A percentile compares a stretch with the other conserved stretches of the same genome.
phyloP scores from a whole-genome alignment of 2,797 vertebrate genomes.

The Poecilia picta region DNA sequence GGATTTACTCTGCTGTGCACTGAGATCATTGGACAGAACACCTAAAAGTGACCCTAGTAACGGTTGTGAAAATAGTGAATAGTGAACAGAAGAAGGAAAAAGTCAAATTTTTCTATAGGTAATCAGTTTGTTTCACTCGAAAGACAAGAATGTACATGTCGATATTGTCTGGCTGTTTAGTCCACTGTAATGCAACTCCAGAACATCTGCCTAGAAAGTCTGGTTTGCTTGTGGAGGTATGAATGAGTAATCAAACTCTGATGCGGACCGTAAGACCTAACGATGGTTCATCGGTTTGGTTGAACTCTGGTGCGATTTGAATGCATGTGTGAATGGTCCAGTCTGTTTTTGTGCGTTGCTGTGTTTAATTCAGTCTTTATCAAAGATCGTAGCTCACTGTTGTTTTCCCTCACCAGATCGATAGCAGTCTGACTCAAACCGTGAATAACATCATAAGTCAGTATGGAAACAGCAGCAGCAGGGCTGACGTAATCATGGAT shows the following conservation, averaged over 20 bases:
- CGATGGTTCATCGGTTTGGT: too few species aligned
- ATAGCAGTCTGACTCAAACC: not conserved
- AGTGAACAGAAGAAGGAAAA: not conserved
- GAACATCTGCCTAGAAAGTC: too few species aligned
- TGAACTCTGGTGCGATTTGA: too few species aligned
- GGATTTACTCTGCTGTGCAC: not conserved
- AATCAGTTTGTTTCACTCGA: not conserved
- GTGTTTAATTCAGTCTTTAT: not conserved
- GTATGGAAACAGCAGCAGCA: slow-evolving; percentile 27
- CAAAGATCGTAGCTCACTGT: not conserved
- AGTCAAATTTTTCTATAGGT: not conserved
- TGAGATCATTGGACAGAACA: not conserved
- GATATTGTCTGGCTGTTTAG: too few species aligned
- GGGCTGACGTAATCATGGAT: slow-evolving; percentile 61
- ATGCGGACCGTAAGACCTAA: too few species aligned
- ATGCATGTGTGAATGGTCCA: too few species aligned
- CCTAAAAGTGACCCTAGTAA: not conserved
- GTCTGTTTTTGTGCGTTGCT: not conserved
- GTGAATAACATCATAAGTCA: slow-evolving; percentile 41
- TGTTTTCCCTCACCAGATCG: slow-evolving; percentile 17
- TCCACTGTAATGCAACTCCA: too few species aligned
- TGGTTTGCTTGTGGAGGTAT: too few species aligned
- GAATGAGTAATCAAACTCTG: too few species aligned
- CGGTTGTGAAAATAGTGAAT: not conserved
- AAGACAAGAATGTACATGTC: not conserved